These are phyloP conservation scores for Ostrea edulis DNA, from an alignment of 1,140 invertebrate species.

Conservation along the genomic window DNA sequence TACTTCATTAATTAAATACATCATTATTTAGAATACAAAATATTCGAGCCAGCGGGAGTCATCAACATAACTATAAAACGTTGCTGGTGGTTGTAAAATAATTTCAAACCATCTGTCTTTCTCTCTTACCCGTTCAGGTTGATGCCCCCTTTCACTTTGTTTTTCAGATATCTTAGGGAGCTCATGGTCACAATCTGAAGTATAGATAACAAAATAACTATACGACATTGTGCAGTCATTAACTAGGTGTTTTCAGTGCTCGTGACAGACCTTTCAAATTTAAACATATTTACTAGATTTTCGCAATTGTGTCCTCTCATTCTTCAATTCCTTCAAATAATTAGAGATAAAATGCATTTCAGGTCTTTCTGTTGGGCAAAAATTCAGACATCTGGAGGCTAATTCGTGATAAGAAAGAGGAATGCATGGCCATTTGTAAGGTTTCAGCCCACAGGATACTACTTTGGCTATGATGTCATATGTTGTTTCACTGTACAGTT, in stretches of 20 bases:
- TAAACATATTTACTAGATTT: background rate
- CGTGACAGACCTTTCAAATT: background rate
- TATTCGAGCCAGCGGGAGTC: too few relatives aligned
- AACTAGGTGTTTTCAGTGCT: background rate
- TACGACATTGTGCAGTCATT: background rate
- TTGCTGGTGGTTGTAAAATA: too few relatives aligned
- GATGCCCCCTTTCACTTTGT: background rate
- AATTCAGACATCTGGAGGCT: background rate
- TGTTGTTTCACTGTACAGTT: slow-evolving; percentile 39
- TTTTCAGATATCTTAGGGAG: background rate
- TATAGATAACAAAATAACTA: background rate
- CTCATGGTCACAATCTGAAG: background rate
- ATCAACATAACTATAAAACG: too few relatives aligned
- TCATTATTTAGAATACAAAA: too few relatives aligned
- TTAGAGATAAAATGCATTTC: background rate
- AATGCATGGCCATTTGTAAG: slow-evolving; percentile 48
- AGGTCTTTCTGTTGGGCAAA: background rate
- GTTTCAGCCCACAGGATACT: slow-evolving; percentile 37
- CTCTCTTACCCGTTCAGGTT: slow-evolving; percentile 15
- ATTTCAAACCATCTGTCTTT: background rate
- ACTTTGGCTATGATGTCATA: slow-evolving; percentile 55
- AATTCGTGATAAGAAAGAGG: background rate
- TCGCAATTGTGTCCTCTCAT: background rate
- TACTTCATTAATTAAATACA: too few relatives aligned
- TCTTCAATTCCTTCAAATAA: background rate